Base-by-base conservation (phyloP, 2,113 vertebrate species). In the Chiloscyllium plagiosum region DNA sequence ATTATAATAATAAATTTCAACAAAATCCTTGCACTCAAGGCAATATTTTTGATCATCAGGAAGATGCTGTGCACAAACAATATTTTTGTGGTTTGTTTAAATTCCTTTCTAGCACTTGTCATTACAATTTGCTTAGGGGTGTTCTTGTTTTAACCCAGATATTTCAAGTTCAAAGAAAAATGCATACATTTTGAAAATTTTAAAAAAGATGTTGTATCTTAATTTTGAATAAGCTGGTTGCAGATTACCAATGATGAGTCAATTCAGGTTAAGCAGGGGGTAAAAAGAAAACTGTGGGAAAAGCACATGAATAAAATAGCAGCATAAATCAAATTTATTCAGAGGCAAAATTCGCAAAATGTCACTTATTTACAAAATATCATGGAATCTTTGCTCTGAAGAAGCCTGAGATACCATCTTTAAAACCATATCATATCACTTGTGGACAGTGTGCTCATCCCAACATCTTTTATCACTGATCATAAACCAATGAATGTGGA, bases 371-470 rank as follows among this genome's bases (percentile, higher is more conserved):
- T 47, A 94, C 56, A 70, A 70, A 69, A 95, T 50, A 95, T 76
- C 68, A 50, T 47, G 26, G 42, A 72, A 50, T 42, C 42, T 47
- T 95, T 26, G 22, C 42, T 6, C 47, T 70, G 3, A 26, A 95
- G 42, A 70, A 95, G 47, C 7, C 69, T 95, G 17, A 52, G 68
- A 76, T 72, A 52, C 13, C 22, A 95, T 17, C 33, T 26, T 68
- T 42, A 72, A 47, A 94, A 70, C 50, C 24, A 76, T 72, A 47
- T 72, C 13, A 42, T 47, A 29, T 50, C 24, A 33, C 69, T 95
- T 95, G 94, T 68, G 72, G 94, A 95, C 68, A 70, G 94, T 70
- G 69, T 52, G 13, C 94, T 95, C 68, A 29, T 95, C 94, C 50
- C 13, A 56, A 52, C 37, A 76, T 33, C 94, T 26, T 76, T 72